Conservation (phyloP, 2,113 vertebrate genomes). For the Trichomycterus rosablanca region DNA sequence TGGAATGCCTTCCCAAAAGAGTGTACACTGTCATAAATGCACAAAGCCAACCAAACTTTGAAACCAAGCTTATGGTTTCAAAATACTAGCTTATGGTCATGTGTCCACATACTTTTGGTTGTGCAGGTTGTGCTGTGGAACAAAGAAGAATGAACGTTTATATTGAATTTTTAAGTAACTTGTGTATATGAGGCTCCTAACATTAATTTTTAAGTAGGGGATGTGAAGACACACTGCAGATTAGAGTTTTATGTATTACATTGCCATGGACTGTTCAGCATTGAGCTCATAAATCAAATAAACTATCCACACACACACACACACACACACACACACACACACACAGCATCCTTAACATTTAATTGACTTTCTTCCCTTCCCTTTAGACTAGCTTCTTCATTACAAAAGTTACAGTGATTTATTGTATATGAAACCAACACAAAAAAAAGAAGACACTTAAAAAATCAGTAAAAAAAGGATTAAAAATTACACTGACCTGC, state of each 20-base stretch:
- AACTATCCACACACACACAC: too few relatives aligned
- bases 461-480: constrained; percentile 32
- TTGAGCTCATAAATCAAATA: constrained; percentile 61
- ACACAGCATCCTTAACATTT: too few relatives aligned
- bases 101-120: too few relatives aligned
- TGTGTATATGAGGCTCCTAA: constrained; percentile 14
- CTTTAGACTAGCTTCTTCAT: constrained; percentile 43
- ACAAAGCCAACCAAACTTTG: too few relatives aligned
- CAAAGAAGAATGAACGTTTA: neutral
- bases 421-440: constrained; percentile 50
- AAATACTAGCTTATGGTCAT: too few relatives aligned
- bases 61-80: too few relatives aligned
- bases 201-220: too few relatives aligned
- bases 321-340: constrained; percentile 14
- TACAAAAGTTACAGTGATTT: constrained; percentile 44
- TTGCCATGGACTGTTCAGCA: constrained; percentile 49
- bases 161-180: too few relatives aligned
- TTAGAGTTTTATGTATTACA: constrained; percentile 65
- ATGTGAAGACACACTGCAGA: constrained; percentile 52
- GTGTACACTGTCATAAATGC: too few relatives aligned
- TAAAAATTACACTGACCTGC: too few relatives aligned
- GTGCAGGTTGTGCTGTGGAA: neutral
- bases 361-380: constrained; percentile 42
- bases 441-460: constrained; percentile 29
- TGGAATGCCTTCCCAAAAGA: too few relatives aligned